Conservation (phyloP, 2,113 vertebrate genomes). For the Raphicerus campestris region DNA sequence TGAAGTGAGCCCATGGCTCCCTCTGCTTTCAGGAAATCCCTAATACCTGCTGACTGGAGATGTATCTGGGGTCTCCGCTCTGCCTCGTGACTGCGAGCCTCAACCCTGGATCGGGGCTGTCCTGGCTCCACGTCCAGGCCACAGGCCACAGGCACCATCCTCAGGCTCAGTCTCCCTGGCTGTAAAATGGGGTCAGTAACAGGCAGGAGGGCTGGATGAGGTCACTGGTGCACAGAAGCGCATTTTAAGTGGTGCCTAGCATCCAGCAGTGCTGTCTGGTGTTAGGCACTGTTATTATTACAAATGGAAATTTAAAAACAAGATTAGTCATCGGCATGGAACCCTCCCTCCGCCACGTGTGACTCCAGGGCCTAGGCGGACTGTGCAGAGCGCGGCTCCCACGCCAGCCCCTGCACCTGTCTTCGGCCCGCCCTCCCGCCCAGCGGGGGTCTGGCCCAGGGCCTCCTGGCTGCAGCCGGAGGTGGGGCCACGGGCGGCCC, state of each 20-base stretch:
- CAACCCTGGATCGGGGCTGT: too few species aligned
- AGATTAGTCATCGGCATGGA: background rate
- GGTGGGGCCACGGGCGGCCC: rapidly evolving
- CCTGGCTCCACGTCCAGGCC: background rate
- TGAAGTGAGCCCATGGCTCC: too few species aligned
- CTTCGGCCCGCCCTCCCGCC: background rate
- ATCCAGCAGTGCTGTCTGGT: too few species aligned
- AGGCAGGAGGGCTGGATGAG: background rate
- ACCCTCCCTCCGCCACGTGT: rapidly evolving
- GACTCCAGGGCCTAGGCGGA: rapidly evolving
- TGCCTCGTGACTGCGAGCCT: background rate
- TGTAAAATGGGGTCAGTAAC: background rate
- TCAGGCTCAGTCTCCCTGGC: background rate
- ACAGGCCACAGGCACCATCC: background rate
- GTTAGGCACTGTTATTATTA: background rate
- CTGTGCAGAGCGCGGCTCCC: background rate
- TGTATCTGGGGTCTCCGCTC: too few species aligned
- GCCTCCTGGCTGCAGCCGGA: background rate
- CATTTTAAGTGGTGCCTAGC: background rate
- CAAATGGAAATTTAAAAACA: background rate
- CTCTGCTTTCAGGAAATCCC: background rate
- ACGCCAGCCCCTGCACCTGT: background rate
- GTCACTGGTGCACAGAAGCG: too few species aligned
- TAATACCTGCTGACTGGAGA: rapidly evolving
- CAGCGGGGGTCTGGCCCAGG: background rate